phyloP scores from a whole-genome alignment of 2,888 invertebrate genomes.

The Acholoe squamosa region DNA sequence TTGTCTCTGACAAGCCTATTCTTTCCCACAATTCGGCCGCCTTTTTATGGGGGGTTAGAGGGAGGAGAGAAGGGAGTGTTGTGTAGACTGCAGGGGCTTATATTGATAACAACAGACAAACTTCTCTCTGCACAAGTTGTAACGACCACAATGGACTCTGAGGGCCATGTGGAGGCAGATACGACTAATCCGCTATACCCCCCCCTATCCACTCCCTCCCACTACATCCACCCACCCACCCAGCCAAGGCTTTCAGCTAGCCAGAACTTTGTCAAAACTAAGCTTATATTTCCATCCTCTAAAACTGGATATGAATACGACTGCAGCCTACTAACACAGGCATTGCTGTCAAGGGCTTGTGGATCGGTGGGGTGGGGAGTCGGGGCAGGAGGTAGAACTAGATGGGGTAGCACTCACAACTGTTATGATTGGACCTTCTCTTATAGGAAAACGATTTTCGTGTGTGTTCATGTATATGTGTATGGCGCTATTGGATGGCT shows the following conservation, averaged over 20 bases:
- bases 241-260: background rate
- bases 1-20: slow-evolving; percentile 60
- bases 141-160: slow-evolving; percentile 11
- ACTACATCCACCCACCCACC: background rate
- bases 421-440: slow-evolving; percentile 25
- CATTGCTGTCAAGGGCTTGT: background rate
- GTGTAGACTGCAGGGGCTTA: slow-evolving; percentile 24
- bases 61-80: background rate
- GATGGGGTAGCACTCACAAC: background rate
- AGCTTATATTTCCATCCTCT: slow-evolving; percentile 34
- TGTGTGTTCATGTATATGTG: background rate
- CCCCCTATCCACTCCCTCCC: background rate
- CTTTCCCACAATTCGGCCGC: slow-evolving; percentile 35
- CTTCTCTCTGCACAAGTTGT: slow-evolving; percentile 43
- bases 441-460: slow-evolving; percentile 2
- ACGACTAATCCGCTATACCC: slow-evolving; percentile 10
- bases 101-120: slow-evolving; percentile 59
- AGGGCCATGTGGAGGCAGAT: slow-evolving; percentile 1
- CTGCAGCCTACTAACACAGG: background rate
- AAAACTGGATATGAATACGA: slow-evolving; percentile 33
- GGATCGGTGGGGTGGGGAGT: background rate
- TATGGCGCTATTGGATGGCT: background rate
- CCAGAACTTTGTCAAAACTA: slow-evolving; percentile 33
- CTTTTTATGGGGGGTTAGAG: background rate
- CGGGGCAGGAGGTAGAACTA: no score